These are phyloP conservation scores for Bolinopsis microptera DNA, from an alignment of 37 sponge, comb jelly and placozoan genomes.

Conservation along the genomic window DNA sequence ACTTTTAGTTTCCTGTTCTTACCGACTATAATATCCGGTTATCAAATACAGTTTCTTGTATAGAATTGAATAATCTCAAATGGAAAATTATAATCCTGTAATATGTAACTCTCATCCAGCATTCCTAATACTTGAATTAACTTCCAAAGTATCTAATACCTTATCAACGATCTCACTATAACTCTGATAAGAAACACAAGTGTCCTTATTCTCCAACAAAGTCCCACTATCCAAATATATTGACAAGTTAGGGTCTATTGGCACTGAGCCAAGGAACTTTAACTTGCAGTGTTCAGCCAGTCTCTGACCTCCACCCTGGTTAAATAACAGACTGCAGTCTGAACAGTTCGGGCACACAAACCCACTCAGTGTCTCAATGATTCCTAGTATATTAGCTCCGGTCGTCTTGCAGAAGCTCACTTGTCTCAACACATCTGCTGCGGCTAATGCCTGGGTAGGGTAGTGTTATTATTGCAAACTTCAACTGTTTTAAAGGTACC, in stretches of 20 bases:
- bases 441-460: conserved; percentile 64
- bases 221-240: background rate
- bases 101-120: too few relatives aligned
- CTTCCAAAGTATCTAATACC: background rate
- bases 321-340: conserved; percentile 64
- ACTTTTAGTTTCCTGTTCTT: too few relatives aligned
- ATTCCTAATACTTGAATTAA: too few relatives aligned
- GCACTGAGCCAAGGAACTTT: conserved; percentile 52
- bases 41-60: too few relatives aligned
- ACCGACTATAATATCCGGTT: too few relatives aligned
- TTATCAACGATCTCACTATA: background rate
- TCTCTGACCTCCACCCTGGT: conserved; percentile 28
- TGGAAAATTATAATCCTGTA: too few relatives aligned
- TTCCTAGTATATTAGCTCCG: conserved; percentile 45
- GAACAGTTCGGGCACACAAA: conserved; percentile 68
- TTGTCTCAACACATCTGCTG: conserved; percentile 65
- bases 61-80: too few relatives aligned
- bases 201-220: background rate
- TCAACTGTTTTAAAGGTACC: too few relatives aligned
- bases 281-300: conserved; percentile 64
- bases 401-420: conserved; percentile 67
- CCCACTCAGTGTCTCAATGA: conserved; percentile 69
- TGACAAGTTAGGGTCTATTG: conserved; percentile 52
- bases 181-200: conserved; percentile 19
- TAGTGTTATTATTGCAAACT: background rate